Evolutionary conservation across 1,140 invertebrate genomes (phyloP).

Genomic region (Drosophila pseudoobscura): DNA sequence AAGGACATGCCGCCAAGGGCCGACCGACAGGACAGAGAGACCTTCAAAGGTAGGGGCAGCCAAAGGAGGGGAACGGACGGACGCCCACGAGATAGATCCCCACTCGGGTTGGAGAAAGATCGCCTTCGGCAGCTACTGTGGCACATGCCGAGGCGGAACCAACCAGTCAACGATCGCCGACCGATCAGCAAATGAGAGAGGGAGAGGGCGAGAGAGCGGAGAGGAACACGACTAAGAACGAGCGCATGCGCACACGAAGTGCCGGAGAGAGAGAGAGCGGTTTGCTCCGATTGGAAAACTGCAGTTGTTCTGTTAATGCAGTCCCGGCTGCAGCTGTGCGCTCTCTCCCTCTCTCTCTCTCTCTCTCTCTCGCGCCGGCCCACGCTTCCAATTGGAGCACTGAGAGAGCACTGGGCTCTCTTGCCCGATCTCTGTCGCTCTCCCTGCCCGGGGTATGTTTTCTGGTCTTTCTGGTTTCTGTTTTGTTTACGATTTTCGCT

Average conservation of each 20-base stretch:
- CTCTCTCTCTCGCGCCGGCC: slow-evolving; percentile 13
- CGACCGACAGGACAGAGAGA: slow-evolving; percentile 1
- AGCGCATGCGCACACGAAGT: slow-evolving; percentile 4
- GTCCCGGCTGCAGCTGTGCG: background rate
- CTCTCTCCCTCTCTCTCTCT: slow-evolving; percentile 19
- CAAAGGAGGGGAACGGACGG: slow-evolving; percentile 9
- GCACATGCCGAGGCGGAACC: slow-evolving; percentile 77
- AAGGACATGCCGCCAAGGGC: slow-evolving; percentile 38
- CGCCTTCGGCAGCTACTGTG: slow-evolving; percentile 75
- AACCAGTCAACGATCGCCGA: slow-evolving; percentile 52
- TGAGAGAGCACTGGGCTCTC: slow-evolving; percentile 2
- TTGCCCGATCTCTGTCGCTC: slow-evolving; percentile 6
- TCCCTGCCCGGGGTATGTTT: background rate
- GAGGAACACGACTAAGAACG: background rate
- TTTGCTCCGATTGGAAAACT: slow-evolving; percentile 77
- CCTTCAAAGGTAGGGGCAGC: slow-evolving; percentile 6
- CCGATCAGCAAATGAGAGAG: slow-evolving; percentile 12
- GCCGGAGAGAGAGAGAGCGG: background rate
- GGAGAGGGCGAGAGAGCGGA: slow-evolving; percentile 6
- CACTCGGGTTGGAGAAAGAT: slow-evolving; percentile 32
- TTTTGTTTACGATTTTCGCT: slow-evolving; percentile 73
- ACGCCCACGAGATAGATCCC: slow-evolving; percentile 53
- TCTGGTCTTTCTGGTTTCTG: slow-evolving; percentile 68
- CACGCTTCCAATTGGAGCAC: slow-evolving; percentile 75
- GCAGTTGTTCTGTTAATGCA: slow-evolving; percentile 42